Conservation (phyloP, 2,888 invertebrate species). For the Andrena praecox region DNA sequence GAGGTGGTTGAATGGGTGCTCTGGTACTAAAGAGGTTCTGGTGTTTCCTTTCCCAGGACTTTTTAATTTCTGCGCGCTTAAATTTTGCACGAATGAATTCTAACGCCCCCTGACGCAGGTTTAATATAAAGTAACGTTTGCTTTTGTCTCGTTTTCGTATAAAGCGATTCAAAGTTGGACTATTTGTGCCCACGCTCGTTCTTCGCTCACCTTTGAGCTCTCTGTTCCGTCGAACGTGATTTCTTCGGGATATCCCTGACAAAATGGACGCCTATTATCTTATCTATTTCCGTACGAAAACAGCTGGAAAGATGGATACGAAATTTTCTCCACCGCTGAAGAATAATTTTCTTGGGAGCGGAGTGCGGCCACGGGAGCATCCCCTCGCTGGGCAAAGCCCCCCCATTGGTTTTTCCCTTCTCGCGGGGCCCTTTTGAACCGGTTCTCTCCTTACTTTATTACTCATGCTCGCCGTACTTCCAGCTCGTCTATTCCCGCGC, state of each 20-base stretch:
- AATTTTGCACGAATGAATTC: background rate
- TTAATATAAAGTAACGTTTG: no score
- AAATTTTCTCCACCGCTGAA: constrained; percentile 34
- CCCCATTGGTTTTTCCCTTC: constrained; percentile 48
- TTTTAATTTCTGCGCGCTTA: constrained; percentile 19
- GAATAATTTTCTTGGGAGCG: constrained; percentile 56
- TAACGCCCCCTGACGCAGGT: no score
- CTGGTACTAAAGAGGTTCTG: constrained; percentile 20
- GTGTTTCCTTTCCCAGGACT: constrained; percentile 13
- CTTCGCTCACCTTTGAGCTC: no score
- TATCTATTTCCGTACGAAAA: constrained; percentile 30
- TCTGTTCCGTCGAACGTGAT: background rate
- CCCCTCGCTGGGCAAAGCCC: constrained; percentile 47
- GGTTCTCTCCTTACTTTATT: constrained; percentile 53
- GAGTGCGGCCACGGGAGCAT: constrained; percentile 33
- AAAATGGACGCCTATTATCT: background rate
- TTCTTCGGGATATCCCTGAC: no score
- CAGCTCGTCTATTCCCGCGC: constrained; percentile 38
- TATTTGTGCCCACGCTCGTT: no score
- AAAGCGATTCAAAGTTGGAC: no score
- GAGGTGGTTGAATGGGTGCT: constrained; percentile 18
- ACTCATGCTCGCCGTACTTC: constrained; percentile 58
- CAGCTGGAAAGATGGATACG: constrained; percentile 9
- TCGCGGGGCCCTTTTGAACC: constrained; percentile 47
- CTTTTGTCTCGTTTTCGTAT: no score